A percentile compares a stretch with the other conserved stretches of the same genome.
These are phyloP conservation scores for Nomada ruficornis DNA, from an alignment of 2,888 invertebrate species.

Conservation along the genomic window DNA sequence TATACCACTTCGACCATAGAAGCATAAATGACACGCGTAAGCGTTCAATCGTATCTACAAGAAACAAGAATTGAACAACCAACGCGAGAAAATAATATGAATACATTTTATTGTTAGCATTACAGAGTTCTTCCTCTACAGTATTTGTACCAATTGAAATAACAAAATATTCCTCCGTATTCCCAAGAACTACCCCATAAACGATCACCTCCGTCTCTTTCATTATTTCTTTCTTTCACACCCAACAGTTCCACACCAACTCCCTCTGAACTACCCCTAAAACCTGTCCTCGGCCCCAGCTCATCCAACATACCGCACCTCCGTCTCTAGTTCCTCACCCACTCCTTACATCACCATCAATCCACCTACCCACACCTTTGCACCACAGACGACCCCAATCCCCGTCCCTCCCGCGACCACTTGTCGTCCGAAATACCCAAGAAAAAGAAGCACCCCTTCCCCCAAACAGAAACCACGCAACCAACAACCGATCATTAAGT, in stretches of 20 bases:
- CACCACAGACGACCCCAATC: conserved; percentile 1
- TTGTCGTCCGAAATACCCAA: conserved; percentile 25
- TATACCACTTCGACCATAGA: too few relatives aligned
- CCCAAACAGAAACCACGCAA: background rate
- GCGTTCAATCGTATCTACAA: too few relatives aligned
- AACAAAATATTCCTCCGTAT: background rate
- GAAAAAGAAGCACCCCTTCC: background rate
- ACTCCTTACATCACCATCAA: background rate
- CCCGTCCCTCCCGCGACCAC: conserved; percentile 28
- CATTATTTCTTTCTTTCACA: background rate
- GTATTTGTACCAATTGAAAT: too few relatives aligned
- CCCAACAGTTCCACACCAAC: background rate
- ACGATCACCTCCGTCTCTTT: background rate
- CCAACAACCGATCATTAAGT: background rate
- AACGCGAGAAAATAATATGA: too few relatives aligned
- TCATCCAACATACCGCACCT: conserved; percentile 7
- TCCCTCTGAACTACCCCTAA: background rate
- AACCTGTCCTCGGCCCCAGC: too few relatives aligned
- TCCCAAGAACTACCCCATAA: too few relatives aligned
- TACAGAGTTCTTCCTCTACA: too few relatives aligned
- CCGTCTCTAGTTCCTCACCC: background rate
- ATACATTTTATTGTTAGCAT: too few relatives aligned
- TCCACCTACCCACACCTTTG: background rate
- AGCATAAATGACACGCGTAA: too few relatives aligned
- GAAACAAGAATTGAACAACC: too few relatives aligned